These are phyloP conservation scores for Apocrypta bakeri DNA, from an alignment of 1,140 invertebrate species.

Conservation along the genomic window DNA sequence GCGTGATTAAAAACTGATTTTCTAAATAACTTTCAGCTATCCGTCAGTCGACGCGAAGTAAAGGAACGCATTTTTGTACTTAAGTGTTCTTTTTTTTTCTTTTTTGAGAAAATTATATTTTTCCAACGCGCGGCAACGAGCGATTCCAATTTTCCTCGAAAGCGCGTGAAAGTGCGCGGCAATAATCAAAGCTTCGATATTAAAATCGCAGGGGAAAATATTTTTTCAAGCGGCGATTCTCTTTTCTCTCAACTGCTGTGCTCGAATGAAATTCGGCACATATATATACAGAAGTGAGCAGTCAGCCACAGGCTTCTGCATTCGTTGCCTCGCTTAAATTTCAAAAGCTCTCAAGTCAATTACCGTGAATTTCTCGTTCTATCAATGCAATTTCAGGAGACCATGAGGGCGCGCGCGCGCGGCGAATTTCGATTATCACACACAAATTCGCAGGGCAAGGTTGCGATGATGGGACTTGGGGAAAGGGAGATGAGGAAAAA, in stretches of 20 bases:
- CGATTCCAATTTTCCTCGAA: background rate
- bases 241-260: background rate
- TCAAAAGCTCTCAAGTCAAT: constrained; percentile 20
- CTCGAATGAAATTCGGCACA: background rate
- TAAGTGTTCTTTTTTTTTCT: too few relatives aligned
- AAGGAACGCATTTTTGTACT: background rate
- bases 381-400: constrained; percentile 1
- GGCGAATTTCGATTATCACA: constrained; percentile 20
- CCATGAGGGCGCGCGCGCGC: too few relatives aligned
- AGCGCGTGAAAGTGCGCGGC: too few relatives aligned
- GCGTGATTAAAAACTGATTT: too few relatives aligned
- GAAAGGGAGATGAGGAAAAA: background rate
- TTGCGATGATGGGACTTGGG: background rate
- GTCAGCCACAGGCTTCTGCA: background rate
- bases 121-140: too few relatives aligned
- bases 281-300: too few relatives aligned
- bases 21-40: too few relatives aligned
- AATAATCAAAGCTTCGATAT: constrained; percentile 21
- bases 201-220: constrained; percentile 16
- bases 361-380: constrained; percentile 18
- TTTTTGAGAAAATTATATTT: background rate
- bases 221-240: background rate
- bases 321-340: constrained; percentile 1
- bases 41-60: too few relatives aligned
- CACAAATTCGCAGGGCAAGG: background rate